phyloP scores from a whole-genome alignment of 2,888 invertebrate species.

The Proisotoma minuta region DNA sequence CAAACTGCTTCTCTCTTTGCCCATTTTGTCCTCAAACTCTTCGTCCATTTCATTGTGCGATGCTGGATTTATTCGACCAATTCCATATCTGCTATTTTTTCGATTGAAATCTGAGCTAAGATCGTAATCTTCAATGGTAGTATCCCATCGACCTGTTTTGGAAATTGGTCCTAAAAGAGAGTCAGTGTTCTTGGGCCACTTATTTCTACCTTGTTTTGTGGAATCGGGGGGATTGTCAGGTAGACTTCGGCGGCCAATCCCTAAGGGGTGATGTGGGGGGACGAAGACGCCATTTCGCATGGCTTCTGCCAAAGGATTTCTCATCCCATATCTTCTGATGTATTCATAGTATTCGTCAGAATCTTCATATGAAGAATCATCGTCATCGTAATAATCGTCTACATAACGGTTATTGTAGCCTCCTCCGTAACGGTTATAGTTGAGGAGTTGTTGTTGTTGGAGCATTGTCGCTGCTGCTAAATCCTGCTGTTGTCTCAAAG shows the following conservation, averaged over 20 bases:
- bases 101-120: conserved; percentile 27
- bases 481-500: conserved; percentile 26
- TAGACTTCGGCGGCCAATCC: conserved; percentile 19
- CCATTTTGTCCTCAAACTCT: neutral
- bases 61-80: neutral
- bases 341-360: conserved; percentile 29
- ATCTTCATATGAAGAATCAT: conserved; percentile 32
- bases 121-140: conserved; percentile 31
- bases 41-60: no score
- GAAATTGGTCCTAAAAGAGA: conserved; percentile 4
- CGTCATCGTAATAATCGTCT: conserved; percentile 30
- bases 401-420: conserved; percentile 18
- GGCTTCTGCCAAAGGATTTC: conserved; percentile 12
- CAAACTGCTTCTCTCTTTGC: neutral
- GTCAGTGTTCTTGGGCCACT: neutral
- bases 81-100: conserved; percentile 9
- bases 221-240: neutral
- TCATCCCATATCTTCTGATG: conserved; percentile 9
- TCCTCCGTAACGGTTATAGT: conserved; percentile 1
- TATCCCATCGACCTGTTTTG: conserved; percentile 25
- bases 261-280: conserved; percentile 3
- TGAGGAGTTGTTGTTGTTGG: conserved; percentile 15
- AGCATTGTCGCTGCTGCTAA: conserved; percentile 21
- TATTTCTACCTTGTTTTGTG: neutral
- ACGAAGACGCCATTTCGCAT: conserved; percentile 21